Conservation (phyloP, 2,113 vertebrate species). For the Camelus bactrianus region DNA sequence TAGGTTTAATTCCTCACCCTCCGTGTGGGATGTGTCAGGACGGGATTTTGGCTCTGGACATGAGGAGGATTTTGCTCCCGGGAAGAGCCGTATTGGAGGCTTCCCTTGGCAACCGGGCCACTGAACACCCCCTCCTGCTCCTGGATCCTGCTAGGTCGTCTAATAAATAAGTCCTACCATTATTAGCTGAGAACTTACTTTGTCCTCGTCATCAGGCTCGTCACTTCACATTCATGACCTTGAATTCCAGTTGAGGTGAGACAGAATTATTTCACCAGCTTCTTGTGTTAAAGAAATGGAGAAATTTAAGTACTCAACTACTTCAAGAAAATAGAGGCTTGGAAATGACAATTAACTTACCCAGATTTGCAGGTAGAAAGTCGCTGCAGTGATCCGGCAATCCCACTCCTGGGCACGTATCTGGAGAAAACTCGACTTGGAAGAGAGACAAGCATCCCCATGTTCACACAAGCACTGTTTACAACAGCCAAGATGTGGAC, state of each 20-base stretch:
- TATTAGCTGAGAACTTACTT: neutral
- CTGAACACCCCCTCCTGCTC: neutral
- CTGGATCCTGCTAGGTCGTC: neutral
- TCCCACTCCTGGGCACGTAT: too few species aligned
- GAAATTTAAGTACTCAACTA: neutral
- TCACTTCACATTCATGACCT: neutral
- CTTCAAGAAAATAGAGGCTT: neutral
- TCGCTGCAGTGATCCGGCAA: too few species aligned
- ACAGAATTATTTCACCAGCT: neutral
- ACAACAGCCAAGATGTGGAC: too few species aligned
- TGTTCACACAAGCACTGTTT: too few species aligned
- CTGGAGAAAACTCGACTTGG: too few species aligned
- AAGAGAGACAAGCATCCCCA: too few species aligned
- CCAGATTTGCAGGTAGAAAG: neutral
- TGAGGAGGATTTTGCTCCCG: neutral
- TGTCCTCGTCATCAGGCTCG: neutral
- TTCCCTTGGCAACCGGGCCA: neutral
- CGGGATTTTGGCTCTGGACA: neutral
- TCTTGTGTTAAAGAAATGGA: neutral
- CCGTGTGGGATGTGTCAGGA: neutral
- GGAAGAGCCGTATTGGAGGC: neutral
- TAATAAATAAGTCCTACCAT: neutral
- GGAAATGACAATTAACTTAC: neutral
- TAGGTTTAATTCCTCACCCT: too few species aligned
- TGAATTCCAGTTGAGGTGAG: neutral